Percentiles rank a stretch among this genome's conserved stretches.
phyloP scores from a whole-genome alignment of 2,797 vertebrate genomes.

The Eospalax fontanierii region DNA sequence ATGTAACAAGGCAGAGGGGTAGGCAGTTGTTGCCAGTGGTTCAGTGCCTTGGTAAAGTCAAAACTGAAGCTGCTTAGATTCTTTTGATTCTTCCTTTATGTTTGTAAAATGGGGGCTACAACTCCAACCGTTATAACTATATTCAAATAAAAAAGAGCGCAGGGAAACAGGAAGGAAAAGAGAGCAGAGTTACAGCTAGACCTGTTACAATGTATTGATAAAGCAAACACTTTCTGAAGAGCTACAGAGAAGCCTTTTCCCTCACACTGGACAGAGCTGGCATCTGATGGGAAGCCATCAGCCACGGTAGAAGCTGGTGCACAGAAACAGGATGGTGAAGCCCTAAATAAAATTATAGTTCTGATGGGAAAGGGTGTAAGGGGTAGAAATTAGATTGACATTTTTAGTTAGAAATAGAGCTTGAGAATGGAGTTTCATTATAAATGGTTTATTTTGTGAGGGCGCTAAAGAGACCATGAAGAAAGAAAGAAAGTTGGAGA shows the following conservation, averaged over 20 bases:
- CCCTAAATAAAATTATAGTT: background rate
- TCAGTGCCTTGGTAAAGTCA: background rate
- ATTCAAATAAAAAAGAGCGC: background rate
- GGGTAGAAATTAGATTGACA: too few species aligned
- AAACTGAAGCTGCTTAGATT: background rate
- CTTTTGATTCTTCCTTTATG: background rate
- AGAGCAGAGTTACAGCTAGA: background rate
- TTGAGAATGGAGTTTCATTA: background rate
- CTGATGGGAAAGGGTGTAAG: too few species aligned
- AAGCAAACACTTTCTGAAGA: background rate
- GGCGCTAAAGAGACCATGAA: background rate
- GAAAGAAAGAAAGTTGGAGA: too few species aligned
- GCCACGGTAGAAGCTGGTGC: too few species aligned
- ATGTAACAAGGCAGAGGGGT: background rate
- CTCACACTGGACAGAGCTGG: too few species aligned
- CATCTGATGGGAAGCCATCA: too few species aligned
- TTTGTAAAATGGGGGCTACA: background rate
- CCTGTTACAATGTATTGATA: background rate
- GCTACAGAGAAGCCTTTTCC: background rate
- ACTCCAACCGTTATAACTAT: background rate
- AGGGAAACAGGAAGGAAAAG: too few species aligned
- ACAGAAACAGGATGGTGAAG: background rate
- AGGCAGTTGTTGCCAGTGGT: background rate
- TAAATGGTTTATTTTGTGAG: background rate
- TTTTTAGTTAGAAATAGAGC: background rate